Percentiles rank a stretch among this genome's conserved stretches.
Conservation (phyloP, 2,888 invertebrate genomes). For the Aromia moschata region DNA sequence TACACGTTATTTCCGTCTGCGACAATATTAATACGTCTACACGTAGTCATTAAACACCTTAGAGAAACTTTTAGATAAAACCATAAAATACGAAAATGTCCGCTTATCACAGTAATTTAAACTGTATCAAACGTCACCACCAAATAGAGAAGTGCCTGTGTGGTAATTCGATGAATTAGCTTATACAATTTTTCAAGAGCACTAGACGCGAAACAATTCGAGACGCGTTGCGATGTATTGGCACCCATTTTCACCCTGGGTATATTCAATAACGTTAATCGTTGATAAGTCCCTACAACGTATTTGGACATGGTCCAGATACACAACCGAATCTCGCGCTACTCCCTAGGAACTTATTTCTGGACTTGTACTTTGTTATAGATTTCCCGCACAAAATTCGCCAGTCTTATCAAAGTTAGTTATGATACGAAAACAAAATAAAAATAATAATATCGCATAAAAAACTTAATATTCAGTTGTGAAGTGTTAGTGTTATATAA, state of each 20-base stretch:
- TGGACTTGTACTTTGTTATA: constrained; percentile 56
- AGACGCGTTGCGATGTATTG: background rate
- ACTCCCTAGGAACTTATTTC: constrained; percentile 57
- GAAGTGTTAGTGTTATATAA: constrained; percentile 9
- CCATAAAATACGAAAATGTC: background rate
- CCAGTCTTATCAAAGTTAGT: constrained; percentile 49
- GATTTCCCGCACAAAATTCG: constrained; percentile 52
- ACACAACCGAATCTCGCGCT: constrained; percentile 51
- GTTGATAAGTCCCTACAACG: constrained; percentile 47
- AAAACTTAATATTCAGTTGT: background rate
- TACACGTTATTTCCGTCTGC: background rate
- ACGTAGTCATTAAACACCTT: background rate
- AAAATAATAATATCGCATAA: background rate
- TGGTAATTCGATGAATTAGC: constrained; percentile 18
- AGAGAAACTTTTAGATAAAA: background rate
- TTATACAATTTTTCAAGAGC: constrained; percentile 1
- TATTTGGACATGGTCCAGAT: constrained; percentile 58
- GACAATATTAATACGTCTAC: constrained; percentile 4
- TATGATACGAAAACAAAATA: constrained; percentile 19
- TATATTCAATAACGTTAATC: constrained; percentile 44
- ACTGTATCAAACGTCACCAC: background rate
- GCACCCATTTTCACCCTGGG: constrained; percentile 2
- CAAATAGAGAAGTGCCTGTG: constrained; percentile 1
- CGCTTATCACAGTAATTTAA: background rate
- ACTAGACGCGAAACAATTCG: background rate